Evolutionary conservation across 2,888 invertebrate species (phyloP).

Genomic region (Priocnemis perturbator): DNA sequence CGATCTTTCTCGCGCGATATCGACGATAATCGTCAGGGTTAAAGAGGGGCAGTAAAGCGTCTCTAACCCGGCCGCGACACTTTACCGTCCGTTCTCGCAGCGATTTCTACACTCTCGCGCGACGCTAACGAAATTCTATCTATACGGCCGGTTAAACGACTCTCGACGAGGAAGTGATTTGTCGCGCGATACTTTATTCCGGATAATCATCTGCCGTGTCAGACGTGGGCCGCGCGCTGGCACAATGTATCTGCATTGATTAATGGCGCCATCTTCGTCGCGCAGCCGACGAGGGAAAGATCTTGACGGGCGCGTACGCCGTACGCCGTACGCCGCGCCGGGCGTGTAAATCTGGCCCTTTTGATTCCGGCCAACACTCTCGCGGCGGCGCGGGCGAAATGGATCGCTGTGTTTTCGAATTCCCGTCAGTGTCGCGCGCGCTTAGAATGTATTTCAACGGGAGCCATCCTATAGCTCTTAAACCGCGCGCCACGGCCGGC

Average conservation of each 20-base stretch:
- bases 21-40: neutral
- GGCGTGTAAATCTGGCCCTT: slow-evolving; percentile 28
- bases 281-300: slow-evolving; percentile 33
- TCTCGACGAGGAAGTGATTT: slow-evolving; percentile 58
- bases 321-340: no score
- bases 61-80: no score
- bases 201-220: slow-evolving; percentile 57
- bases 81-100: neutral
- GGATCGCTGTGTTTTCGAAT: slow-evolving; percentile 36
- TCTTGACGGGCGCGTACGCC: slow-evolving; percentile 37
- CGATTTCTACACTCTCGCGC: no score
- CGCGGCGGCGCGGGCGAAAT: no score
- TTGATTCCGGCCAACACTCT: slow-evolving; percentile 6
- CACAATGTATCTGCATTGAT: slow-evolving; percentile 54
- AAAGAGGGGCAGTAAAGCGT: no score
- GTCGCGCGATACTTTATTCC: slow-evolving; percentile 58
- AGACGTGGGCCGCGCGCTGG: slow-evolving; percentile 44
- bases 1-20: no score
- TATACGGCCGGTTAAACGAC: slow-evolving; percentile 47
- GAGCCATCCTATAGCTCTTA: no score
- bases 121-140: slow-evolving; percentile 43
- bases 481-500: no score
- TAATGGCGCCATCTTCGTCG: slow-evolving; percentile 44
- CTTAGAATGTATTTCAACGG: no score
- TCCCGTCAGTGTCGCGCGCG: slow-evolving; percentile 7